Percentiles rank a stretch among this genome's conserved stretches.
phyloP scores from a whole-genome alignment of 2,888 invertebrate genomes.

The Nematopogon swammerdamellus region DNA sequence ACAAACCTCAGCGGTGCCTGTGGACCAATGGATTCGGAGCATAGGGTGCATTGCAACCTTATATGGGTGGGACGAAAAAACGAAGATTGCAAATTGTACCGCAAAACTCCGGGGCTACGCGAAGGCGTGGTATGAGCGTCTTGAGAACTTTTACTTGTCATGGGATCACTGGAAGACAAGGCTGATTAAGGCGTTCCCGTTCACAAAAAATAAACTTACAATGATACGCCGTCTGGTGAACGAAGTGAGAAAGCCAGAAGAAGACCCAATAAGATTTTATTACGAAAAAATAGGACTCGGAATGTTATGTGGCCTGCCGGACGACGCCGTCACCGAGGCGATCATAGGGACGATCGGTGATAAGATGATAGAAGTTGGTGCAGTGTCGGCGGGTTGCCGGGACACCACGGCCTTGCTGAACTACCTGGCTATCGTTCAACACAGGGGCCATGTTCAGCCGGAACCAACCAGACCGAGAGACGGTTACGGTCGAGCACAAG shows the following conservation, averaged over 20 bases:
- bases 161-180: slow-evolving; percentile 10
- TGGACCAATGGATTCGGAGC: slow-evolving; percentile 12
- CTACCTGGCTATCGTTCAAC: neutral
- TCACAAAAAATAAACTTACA: slow-evolving; percentile 8
- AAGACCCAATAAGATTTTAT: slow-evolving; percentile 10
- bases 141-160: slow-evolving; percentile 7
- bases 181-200: slow-evolving; percentile 9
- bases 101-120: slow-evolving; percentile 12
- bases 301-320: slow-evolving; percentile 8
- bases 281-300: slow-evolving; percentile 11
- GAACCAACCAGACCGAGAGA: too few relatives aligned
- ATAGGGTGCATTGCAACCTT: slow-evolving; percentile 11
- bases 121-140: slow-evolving; percentile 13
- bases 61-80: slow-evolving; percentile 13
- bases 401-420: neutral
- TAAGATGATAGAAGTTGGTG: slow-evolving; percentile 5
- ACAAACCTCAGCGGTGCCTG: slow-evolving; percentile 8
- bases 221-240: slow-evolving; percentile 9
- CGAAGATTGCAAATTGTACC: slow-evolving; percentile 12
- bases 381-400: slow-evolving; percentile 5
- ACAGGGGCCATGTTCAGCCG: too few relatives aligned
- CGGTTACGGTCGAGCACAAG: too few relatives aligned
- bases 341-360: slow-evolving; percentile 5
- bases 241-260: slow-evolving; percentile 5
- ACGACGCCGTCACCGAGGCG: slow-evolving; percentile 4